Base-by-base conservation (phyloP, 2,797 vertebrate species). In the Rhyacichthys aspro region DNA sequence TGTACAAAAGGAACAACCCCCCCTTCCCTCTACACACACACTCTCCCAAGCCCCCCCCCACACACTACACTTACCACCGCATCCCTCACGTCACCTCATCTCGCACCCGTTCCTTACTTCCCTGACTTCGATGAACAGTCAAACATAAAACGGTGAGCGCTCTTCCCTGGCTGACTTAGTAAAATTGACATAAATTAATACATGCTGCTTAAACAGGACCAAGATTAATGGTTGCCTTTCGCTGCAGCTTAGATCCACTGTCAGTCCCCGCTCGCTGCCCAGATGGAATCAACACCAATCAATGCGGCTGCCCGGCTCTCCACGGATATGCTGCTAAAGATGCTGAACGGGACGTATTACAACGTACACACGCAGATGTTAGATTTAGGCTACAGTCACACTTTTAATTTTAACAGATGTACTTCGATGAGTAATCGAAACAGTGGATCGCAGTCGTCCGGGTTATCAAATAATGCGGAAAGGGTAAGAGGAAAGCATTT, bases 151-250 rank as follows among this genome's bases (percentile, higher is more conserved):
- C 90, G 92, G 93, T 85, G 86, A 95, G 93, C 93, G 82, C 93
- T 94, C 91, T 94, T 94, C 94, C 93, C 93, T 71, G 91, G 90
- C 84, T 87, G 90, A 95, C 95, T 96, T 95, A 97, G 95, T 96
- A 96, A 95, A 96, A 96, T 96, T 96, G 95, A 96, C 95, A 96
- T 93, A 96, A 96, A 96, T 96, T 96, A 97, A 97, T 96, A 96
- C 95, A 94, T 92, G 93, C 94, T 95, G 94, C 94, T 96, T 97
- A 96, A 96, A 96, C 93, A 92, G 95, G 95, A 95, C 94, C 94
- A 95, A 96, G 95, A 97, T 97, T 96, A 96, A 96, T 96, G 95
- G 94, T 91, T 92, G 93, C 93, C 95, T 94, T 95, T 95, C 95
- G 94, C 93, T 89, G 94, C 91, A 86, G 94, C 92, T 97, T 95